These are phyloP conservation scores for Rhyacophila evoluta DNA, from an alignment of 2,888 invertebrate genomes.

Conservation along the genomic window DNA sequence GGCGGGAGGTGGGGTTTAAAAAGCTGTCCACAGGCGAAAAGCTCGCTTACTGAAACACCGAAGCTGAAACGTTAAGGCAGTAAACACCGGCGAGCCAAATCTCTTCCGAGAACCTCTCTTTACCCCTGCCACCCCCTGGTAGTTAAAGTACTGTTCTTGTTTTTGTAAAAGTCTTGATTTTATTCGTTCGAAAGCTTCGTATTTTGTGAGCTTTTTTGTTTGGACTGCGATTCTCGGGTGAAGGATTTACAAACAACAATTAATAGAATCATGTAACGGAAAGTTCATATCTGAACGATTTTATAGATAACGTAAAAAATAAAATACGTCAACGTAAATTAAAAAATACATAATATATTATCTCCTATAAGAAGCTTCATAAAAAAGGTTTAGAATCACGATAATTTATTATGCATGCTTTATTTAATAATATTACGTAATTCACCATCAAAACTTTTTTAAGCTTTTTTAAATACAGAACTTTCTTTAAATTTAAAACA, in stretches of 20 bases:
- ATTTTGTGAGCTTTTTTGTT: background rate
- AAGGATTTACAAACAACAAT: background rate
- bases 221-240: background rate
- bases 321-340: too few species aligned
- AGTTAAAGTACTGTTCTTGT: constrained; percentile 3
- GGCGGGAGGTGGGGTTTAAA: background rate
- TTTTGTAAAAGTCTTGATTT: background rate
- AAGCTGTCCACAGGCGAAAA: constrained; percentile 12
- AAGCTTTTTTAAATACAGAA: too few species aligned
- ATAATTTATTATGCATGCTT: too few species aligned
- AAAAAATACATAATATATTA: too few species aligned
- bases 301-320: too few species aligned
- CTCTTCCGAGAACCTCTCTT: background rate
- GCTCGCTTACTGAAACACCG: background rate
- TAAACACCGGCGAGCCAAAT: constrained; percentile 19
- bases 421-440: too few species aligned
- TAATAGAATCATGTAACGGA: background rate
- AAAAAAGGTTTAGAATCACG: too few species aligned
- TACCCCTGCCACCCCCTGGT: background rate
- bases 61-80: constrained; percentile 15
- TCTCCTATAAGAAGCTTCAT: too few species aligned
- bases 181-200: background rate
- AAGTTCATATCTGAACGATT: too few species aligned
- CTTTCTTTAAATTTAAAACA: too few species aligned
- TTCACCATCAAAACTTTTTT: too few species aligned